Conservation (phyloP, 1,140 invertebrate genomes). For the Ips typographus region DNA sequence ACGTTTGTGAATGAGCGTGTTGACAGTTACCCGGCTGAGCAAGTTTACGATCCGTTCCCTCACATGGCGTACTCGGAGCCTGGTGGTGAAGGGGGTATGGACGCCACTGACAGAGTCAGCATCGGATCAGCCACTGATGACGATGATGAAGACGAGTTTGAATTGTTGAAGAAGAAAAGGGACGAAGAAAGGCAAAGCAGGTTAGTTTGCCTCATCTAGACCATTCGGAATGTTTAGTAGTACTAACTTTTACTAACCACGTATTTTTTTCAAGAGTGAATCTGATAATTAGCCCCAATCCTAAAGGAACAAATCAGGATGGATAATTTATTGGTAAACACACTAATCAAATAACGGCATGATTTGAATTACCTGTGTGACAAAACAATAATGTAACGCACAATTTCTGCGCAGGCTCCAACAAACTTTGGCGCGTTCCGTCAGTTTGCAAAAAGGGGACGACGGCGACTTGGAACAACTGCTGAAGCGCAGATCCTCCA, state of each 20-base stretch:
- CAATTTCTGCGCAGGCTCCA: constrained; percentile 5
- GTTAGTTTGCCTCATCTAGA: constrained; percentile 29
- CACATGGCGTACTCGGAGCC: constrained; percentile 42
- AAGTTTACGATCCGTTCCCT: constrained; percentile 40
- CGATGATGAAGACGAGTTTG: constrained; percentile 46
- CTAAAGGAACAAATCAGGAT: constrained; percentile 1
- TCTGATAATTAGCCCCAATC: constrained; percentile 24
- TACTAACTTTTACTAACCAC: neutral
- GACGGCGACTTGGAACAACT: constrained; percentile 6
- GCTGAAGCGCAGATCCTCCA: constrained; percentile 23
- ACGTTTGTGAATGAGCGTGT: neutral
- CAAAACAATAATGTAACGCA: neutral
- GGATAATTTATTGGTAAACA: constrained; percentile 15
- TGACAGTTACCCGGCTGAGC: constrained; percentile 12
- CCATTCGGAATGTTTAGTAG: neutral
- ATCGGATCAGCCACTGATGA: constrained; percentile 45
- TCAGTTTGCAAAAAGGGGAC: constrained; percentile 17
- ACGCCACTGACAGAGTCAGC: constrained; percentile 45
- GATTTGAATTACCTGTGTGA: too few relatives aligned
- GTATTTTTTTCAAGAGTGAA: constrained; percentile 30
- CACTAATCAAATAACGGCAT: too few relatives aligned
- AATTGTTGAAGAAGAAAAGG: constrained; percentile 43
- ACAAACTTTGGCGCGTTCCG: constrained; percentile 12
- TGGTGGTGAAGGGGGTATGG: constrained; percentile 29
- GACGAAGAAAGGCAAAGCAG: constrained; percentile 46